Percentiles rank a stretch among this genome's conserved stretches.
phyloP scores from a whole-genome alignment of 1,140 invertebrate species.

The Dryas iulia region DNA sequence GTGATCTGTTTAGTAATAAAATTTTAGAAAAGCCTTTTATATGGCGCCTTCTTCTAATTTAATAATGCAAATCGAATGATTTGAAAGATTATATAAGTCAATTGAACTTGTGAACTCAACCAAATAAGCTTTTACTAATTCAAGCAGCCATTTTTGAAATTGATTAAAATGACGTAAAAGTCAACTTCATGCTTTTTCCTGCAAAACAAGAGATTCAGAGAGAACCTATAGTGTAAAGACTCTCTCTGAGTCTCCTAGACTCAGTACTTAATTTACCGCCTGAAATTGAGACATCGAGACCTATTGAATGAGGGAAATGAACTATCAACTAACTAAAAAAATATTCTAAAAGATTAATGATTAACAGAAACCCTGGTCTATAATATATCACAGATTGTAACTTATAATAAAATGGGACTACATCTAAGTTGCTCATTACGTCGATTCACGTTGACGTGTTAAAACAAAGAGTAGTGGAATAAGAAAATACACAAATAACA shows the following conservation, averaged over 20 bases:
- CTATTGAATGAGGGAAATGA: too few relatives aligned
- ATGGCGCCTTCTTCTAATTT: not conserved
- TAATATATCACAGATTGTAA: conserved; percentile 44
- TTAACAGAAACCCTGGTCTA: conserved; percentile 20
- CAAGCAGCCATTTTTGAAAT: not conserved
- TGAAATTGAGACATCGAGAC: too few relatives aligned
- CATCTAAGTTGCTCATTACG: conserved; percentile 46
- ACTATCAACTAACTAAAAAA: conserved; percentile 15
- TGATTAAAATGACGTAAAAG: too few relatives aligned
- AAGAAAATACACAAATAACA: not conserved
- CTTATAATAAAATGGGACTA: conserved; percentile 17
- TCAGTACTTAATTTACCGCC: too few relatives aligned
- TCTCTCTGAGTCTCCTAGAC: too few relatives aligned
- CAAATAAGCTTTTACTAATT: too few relatives aligned
- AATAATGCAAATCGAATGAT: not conserved
- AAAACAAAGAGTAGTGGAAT: conserved; percentile 45
- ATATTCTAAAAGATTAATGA: conserved; percentile 37
- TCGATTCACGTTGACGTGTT: conserved; percentile 50
- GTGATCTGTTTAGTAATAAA: not conserved
- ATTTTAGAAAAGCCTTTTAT: not conserved
- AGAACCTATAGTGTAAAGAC: too few relatives aligned
- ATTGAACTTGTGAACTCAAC: not conserved
- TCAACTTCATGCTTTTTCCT: too few relatives aligned
- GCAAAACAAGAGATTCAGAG: too few relatives aligned
- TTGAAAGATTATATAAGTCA: not conserved